Evolutionary conservation across 2,888 invertebrate genomes (phyloP).

Genomic region (Schizotus pectinicornis): DNA sequence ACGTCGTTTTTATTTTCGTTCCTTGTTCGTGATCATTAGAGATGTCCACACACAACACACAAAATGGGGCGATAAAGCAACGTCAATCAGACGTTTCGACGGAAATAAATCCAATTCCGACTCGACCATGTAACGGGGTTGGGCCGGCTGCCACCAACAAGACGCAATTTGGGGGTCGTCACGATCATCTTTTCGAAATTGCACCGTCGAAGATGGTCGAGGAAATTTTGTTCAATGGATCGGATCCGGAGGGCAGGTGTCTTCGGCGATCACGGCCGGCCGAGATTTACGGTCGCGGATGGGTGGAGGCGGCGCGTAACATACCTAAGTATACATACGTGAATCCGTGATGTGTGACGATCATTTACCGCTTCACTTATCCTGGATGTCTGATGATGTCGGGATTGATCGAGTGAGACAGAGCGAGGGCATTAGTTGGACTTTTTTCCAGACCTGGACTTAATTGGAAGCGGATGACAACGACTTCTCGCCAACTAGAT

Average conservation of each 20-base stretch:
- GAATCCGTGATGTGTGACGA: constrained; percentile 52
- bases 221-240: not conserved
- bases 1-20: constrained; percentile 18
- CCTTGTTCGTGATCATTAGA: constrained; percentile 25
- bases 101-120: no score
- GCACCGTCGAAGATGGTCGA: not conserved
- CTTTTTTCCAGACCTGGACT: constrained; percentile 17
- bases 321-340: constrained; percentile 40
- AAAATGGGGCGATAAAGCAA: not conserved
- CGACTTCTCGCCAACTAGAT: constrained; percentile 22
- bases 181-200: no score
- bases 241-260: constrained; percentile 8
- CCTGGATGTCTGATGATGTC: constrained; percentile 26
- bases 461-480: constrained; percentile 42
- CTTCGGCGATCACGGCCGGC: constrained; percentile 30
- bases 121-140: no score
- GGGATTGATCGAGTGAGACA: constrained; percentile 41
- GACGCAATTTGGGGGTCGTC: no score
- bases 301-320: constrained; percentile 33
- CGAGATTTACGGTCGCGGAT: constrained; percentile 38
- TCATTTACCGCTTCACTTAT: constrained; percentile 51
- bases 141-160: no score
- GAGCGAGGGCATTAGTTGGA: constrained; percentile 29
- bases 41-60: constrained; percentile 24
- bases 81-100: not conserved